phyloP scores from a whole-genome alignment of 2,113 vertebrate genomes.

The Campylorhamphus procurvoides region DNA sequence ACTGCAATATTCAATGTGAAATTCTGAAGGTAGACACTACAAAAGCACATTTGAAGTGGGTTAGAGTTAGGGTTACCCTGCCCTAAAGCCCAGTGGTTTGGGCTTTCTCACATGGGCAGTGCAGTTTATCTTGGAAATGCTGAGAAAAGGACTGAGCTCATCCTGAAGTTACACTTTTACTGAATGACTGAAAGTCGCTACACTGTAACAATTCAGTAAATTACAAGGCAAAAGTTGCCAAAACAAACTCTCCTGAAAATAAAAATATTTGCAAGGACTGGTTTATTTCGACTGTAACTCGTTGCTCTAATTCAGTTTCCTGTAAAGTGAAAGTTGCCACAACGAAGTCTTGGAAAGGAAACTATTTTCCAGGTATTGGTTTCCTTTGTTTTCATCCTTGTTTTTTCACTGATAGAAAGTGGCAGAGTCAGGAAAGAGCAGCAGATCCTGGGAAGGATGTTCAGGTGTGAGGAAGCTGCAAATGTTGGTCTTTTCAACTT shows the following conservation, averaged over 20 bases:
- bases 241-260: background rate
- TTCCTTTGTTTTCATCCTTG: background rate
- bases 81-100: background rate
- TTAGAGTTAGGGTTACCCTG: no score
- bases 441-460: background rate
- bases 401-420: fast-evolving
- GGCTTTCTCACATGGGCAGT: fast-evolving
- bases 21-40: background rate
- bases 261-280: background rate
- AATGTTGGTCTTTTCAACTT: no score
- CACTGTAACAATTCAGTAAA: fast-evolving
- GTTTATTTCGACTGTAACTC: background rate
- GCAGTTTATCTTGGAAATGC: background rate
- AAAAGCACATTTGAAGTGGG: fast-evolving
- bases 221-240: background rate
- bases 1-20: no score
- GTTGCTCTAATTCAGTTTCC: background rate
- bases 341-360: background rate
- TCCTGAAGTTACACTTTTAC: fast-evolving
- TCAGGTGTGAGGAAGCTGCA: background rate
- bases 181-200: fast-evolving
- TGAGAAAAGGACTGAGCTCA: background rate
- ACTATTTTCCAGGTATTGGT: background rate
- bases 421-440: no score
- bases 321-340: background rate